Evolutionary conservation across 2,888 invertebrate genomes (phyloP).

Genomic region (Ametastegia equiseti): DNA sequence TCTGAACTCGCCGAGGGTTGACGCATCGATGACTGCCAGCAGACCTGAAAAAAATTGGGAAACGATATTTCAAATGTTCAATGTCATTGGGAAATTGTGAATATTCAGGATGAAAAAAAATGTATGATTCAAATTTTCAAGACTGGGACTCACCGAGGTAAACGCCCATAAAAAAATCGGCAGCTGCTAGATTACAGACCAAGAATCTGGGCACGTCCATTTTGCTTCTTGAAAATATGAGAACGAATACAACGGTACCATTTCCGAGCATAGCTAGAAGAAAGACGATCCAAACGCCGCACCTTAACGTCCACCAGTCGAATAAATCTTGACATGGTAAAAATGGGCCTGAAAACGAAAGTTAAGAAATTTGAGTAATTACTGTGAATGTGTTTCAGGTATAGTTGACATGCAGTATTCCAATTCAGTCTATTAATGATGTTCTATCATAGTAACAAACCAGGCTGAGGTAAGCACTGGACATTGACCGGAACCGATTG

Average conservation of each 20-base stretch:
- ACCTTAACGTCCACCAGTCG: constrained; percentile 98
- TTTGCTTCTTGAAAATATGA: constrained; percentile 93
- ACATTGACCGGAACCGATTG: constrained; percentile 60
- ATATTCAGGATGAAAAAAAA: not conserved
- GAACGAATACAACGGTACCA: constrained; percentile 95
- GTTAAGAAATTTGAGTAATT: not conserved
- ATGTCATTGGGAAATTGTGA: not conserved
- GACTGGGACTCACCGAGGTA: constrained; percentile 83
- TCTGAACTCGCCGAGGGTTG: constrained; percentile 96
- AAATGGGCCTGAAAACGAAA: constrained; percentile 86
- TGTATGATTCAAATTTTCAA: not conserved
- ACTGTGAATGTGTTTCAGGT: not conserved
- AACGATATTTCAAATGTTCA: not conserved
- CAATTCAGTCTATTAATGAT: not conserved
- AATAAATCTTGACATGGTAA: constrained; percentile 97
- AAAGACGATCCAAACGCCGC: constrained; percentile 98
- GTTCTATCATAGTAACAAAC: constrained; percentile 72
- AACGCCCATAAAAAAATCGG: constrained; percentile 98
- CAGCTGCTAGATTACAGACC: constrained; percentile 97
- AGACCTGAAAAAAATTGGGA: constrained; percentile 80
- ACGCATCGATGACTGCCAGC: constrained; percentile 96
- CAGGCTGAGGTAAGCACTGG: constrained; percentile 91
- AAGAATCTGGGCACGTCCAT: constrained; percentile 98
- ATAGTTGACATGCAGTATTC: not conserved
- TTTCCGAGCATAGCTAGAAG: constrained; percentile 96